phyloP scores from a whole-genome alignment of 2,888 invertebrate species.

The Clanis bilineata region DNA sequence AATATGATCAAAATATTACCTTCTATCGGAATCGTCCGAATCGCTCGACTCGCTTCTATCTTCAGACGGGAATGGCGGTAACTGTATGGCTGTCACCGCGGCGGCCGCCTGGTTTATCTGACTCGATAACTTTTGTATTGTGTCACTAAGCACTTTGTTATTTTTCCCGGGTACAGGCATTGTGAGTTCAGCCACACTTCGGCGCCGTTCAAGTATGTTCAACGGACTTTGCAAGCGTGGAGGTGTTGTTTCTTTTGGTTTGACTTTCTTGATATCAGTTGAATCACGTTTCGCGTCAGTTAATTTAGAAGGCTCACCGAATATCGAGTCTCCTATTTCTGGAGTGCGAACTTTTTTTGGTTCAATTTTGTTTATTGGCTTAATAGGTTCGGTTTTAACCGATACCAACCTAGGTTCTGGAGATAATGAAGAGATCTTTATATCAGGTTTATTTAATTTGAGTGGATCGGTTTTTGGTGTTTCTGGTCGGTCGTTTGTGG shows the following conservation, averaged over 20 bases:
- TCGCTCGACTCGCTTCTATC: constrained; percentile 74
- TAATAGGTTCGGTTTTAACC: constrained; percentile 42
- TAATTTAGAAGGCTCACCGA: constrained; percentile 67
- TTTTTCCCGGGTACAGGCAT: constrained; percentile 72
- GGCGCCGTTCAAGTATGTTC: constrained; percentile 65
- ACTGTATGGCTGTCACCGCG: constrained; percentile 51
- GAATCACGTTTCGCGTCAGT: constrained; percentile 60
- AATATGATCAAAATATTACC: constrained; percentile 43
- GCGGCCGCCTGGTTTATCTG: constrained; percentile 74
- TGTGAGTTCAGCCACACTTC: constrained; percentile 69
- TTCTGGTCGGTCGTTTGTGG: constrained; percentile 53
- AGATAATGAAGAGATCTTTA: constrained; percentile 44
- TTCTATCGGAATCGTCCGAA: constrained; percentile 73
- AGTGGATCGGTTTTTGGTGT: constrained; percentile 59
- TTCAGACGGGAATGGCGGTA: constrained; percentile 63
- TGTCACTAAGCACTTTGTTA: constrained; percentile 84
- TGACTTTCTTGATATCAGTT: constrained; percentile 60
- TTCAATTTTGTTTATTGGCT: constrained; percentile 50
- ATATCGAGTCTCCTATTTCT: constrained; percentile 57
- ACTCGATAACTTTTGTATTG: constrained; percentile 83
- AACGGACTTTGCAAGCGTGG: constrained; percentile 67
- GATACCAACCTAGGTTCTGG: constrained; percentile 41
- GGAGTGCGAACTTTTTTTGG: constrained; percentile 53
- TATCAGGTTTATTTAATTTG: constrained; percentile 46
- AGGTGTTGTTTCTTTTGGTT: constrained; percentile 57